Evolutionary conservation across 2,113 vertebrate species (phyloP).

Genomic region (Gorsachius goisagi): DNA sequence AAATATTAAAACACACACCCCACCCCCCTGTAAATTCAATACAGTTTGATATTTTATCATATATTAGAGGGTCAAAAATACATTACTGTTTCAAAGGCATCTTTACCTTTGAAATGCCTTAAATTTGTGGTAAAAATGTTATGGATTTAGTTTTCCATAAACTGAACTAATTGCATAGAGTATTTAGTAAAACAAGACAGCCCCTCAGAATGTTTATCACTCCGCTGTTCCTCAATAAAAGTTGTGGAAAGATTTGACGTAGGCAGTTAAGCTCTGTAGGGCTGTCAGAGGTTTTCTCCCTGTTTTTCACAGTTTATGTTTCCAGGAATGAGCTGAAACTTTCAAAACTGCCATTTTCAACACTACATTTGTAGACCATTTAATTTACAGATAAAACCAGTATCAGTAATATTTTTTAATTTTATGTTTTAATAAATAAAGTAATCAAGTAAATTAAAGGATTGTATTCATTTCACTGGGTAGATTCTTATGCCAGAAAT

Average conservation of each 20-base stretch:
- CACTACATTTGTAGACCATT: neutral
- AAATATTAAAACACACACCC: neutral
- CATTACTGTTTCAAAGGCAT: neutral
- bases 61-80: neutral
- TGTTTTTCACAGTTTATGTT: neutral
- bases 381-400: neutral
- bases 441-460: neutral
- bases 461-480: neutral
- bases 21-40: fast-evolving
- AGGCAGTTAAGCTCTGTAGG: neutral
- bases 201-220: neutral
- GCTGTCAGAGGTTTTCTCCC: neutral
- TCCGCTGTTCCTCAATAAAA: neutral
- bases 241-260: neutral
- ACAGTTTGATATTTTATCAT: neutral
- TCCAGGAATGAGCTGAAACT: neutral
- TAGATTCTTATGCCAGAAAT: neutral
- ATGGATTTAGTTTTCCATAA: neutral
- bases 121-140: neutral
- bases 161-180: neutral
- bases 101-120: neutral
- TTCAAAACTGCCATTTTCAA: neutral
- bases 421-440: neutral
- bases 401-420: neutral
- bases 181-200: neutral